These are phyloP conservation scores for Pheosia gnoma DNA, from an alignment of 2,888 invertebrate species.

Conservation along the genomic window DNA sequence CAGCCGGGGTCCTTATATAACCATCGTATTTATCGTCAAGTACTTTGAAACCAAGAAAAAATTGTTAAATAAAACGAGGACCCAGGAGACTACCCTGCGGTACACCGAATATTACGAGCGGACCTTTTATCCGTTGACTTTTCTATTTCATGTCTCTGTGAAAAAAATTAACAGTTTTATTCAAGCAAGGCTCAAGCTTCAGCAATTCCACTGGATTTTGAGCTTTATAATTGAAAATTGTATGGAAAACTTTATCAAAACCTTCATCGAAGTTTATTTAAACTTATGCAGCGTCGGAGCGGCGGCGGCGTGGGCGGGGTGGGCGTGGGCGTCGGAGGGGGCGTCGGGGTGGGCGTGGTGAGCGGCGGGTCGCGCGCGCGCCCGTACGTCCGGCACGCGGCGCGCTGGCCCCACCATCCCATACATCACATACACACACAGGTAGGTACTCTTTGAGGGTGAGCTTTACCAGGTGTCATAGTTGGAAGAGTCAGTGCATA, in stretches of 20 bases:
- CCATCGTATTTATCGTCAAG: too few relatives aligned
- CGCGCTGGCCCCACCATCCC: conserved; percentile 87
- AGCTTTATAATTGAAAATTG: background rate
- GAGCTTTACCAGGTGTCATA: too few relatives aligned
- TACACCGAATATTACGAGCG: background rate
- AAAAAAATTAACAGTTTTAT: too few relatives aligned
- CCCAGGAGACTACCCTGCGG: background rate
- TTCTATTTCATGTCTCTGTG: too few relatives aligned
- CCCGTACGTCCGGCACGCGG: conserved; percentile 86
- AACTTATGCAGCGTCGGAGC: conserved; percentile 52
- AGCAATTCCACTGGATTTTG: background rate
- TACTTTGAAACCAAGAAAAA: too few relatives aligned
- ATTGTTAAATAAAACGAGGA: background rate
- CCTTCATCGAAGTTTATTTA: background rate
- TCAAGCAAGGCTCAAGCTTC: too few relatives aligned
- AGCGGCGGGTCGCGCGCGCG: conserved; percentile 54
- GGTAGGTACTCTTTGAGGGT: conserved; percentile 32
- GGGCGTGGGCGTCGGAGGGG: conserved; percentile 49
- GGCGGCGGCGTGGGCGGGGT: conserved; percentile 44
- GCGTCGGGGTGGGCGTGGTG: conserved; percentile 53
- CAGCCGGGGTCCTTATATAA: too few relatives aligned
- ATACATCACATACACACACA: conserved; percentile 89
- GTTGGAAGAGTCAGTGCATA: too few relatives aligned
- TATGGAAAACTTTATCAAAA: background rate
- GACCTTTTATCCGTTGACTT: too few relatives aligned